Evolutionary conservation across 1,140 invertebrate species (phyloP).

Genomic region (Rhopalosiphum padi): DNA sequence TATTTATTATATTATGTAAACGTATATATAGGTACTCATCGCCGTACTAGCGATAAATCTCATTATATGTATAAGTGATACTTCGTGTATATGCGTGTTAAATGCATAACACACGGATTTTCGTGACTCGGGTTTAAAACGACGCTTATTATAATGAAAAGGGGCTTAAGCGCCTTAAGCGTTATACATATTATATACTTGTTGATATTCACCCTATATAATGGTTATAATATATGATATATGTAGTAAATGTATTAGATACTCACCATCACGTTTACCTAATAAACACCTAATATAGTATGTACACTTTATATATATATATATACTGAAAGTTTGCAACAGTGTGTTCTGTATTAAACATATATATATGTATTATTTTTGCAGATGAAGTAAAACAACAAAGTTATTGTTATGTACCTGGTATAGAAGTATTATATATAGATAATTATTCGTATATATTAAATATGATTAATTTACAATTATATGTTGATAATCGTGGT

Average conservation of each 20-base stretch:
- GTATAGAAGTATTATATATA: neutral
- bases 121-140: conserved; percentile 26
- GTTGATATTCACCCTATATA: conserved; percentile 5
- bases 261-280: neutral
- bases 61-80: neutral
- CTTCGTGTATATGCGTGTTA: neutral
- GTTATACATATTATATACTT: conserved; percentile 17
- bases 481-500: neutral
- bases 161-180: neutral
- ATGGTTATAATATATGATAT: neutral
- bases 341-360: neutral
- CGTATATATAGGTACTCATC: neutral
- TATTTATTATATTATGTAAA: neutral
- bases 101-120: neutral
- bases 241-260: neutral
- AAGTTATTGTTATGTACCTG: neutral
- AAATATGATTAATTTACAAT: neutral
- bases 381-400: neutral
- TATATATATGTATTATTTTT: neutral
- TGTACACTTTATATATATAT: neutral
- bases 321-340: neutral
- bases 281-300: neutral
- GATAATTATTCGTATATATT: neutral
- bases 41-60: neutral
- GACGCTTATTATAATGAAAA: neutral